phyloP scores from a whole-genome alignment of 2,113 vertebrate species.

The Vicugna pacos region DNA sequence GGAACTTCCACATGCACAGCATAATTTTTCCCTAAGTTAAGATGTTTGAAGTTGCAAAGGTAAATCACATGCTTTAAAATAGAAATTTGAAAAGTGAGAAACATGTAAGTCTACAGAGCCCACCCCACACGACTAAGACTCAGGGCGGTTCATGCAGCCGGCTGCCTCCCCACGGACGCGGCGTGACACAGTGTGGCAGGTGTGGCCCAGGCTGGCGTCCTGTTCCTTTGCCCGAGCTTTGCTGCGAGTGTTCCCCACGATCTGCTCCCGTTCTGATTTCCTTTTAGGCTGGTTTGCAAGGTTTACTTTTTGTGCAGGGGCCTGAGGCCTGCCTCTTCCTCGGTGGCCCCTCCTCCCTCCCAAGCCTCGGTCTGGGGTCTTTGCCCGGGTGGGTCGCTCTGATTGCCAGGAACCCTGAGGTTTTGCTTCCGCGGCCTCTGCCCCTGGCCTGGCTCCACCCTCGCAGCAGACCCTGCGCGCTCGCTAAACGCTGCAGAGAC shows the following conservation, averaged over 20 bases:
- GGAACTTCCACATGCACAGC: fast-evolving
- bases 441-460: background rate
- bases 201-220: too few species aligned
- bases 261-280: background rate
- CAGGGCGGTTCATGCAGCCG: too few species aligned
- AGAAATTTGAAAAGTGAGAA: background rate
- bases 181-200: background rate
- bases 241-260: background rate
- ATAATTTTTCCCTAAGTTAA: background rate
- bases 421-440: background rate
- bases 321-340: background rate
- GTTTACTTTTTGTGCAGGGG: too few species aligned
- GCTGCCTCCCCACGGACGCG: too few species aligned
- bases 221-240: background rate
- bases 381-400: background rate
- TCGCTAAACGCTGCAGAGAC: background rate
- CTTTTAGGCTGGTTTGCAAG: fast-evolving
- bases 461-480: too few species aligned
- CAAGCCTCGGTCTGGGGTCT: background rate
- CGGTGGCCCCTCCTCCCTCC: background rate
- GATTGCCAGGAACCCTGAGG: background rate
- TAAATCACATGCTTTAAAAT: background rate
- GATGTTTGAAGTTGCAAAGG: background rate
- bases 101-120: background rate
- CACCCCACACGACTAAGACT: fast-evolving